Evolutionary conservation across 2,113 vertebrate species (phyloP), one percentile per base, ranked within the genome.

Genomic region (Gallinago media): DNA sequence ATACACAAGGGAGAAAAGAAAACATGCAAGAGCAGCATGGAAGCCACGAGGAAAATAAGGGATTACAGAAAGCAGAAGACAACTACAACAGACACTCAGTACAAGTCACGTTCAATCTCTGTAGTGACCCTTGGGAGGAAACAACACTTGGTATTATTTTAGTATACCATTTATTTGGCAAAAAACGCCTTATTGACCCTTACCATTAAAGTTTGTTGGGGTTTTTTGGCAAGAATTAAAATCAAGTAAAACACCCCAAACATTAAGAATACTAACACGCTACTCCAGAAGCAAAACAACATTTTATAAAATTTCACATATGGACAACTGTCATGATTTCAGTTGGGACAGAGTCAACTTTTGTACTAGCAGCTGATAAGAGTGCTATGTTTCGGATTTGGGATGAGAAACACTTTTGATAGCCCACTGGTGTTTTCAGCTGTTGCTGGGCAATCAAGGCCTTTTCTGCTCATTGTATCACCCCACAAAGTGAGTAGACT

Each of bases 71-170:
- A 49, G 38, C 0, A 7, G 19, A 63, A 63, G 31, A 76, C 21
- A 85, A 34, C 42, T 36, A 54, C 16, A 66, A 47, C 5, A 49
- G 18, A 68, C 22, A 49, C 38, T 7, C 82, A 13, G 15, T 61
- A 52, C 16, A 87, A 85, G 91, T 52, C 26, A 88, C 67, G 44
- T 84, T 78, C 55, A 71, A 94, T 66, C 40, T 54, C 31, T 54
- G 3, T 29, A 65, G 8, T 79, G 44, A 4, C 40, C 44, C 61
- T n/a, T 71, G 26, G 44, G 49, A 94, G 29, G 34, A 75, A 91
- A 78, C 11, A 75, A 20, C 10, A 72, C 27, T 91, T 68, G 13
- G 15, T 36, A 82, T 36, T 65, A 91, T 36, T 87, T 81, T 21
- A 52, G 13, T 1, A 7, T 5, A 46, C 8, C 15, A 61, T 31